A percentile compares a stretch with the other conserved stretches of the same genome.
Conservation (phyloP, 2,797 vertebrate species). For the Acropternis orthonyx region DNA sequence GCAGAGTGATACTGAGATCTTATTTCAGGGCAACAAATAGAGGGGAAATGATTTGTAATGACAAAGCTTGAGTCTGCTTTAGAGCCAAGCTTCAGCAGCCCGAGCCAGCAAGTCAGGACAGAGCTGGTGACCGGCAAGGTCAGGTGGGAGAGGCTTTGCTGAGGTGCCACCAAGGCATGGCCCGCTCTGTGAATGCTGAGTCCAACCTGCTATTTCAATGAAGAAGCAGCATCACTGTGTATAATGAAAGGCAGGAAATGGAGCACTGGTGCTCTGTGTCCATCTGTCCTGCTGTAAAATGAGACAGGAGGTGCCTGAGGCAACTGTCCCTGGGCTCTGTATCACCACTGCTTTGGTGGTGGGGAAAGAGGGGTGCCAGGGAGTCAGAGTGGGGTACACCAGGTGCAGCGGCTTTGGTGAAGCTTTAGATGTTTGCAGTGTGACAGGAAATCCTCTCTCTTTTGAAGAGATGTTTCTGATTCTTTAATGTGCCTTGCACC, state of each 20-base stretch:
- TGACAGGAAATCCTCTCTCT: conserved; percentile 64
- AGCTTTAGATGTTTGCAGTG: conserved; percentile 32
- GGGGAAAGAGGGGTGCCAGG: neutral
- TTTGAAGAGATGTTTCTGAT: conserved; percentile 61
- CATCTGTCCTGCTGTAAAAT: neutral
- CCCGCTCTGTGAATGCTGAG: neutral
- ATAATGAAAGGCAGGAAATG: conserved; percentile 20
- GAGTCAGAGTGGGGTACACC: neutral
- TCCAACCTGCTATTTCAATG: rapidly evolving
- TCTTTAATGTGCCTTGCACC: conserved; percentile 45
- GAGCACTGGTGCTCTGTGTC: neutral
- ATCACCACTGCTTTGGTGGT: neutral
- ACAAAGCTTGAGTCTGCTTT: conserved; percentile 51
- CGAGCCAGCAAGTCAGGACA: conserved; percentile 20
- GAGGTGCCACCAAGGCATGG: neutral
- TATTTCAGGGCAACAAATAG: conserved; percentile 58
- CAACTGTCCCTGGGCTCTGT: neutral
- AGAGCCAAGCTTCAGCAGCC: conserved; percentile 29
- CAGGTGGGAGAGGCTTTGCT: neutral
- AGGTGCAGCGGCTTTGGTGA: conserved; percentile 22
- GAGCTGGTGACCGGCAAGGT: neutral
- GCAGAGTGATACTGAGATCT: conserved; percentile 54
- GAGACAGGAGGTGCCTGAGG: neutral
- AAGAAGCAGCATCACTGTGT: neutral
- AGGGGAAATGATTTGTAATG: conserved; percentile 69